Evolutionary conservation across 1,140 invertebrate genomes (phyloP).

Genomic region (Hestina assimilis): DNA sequence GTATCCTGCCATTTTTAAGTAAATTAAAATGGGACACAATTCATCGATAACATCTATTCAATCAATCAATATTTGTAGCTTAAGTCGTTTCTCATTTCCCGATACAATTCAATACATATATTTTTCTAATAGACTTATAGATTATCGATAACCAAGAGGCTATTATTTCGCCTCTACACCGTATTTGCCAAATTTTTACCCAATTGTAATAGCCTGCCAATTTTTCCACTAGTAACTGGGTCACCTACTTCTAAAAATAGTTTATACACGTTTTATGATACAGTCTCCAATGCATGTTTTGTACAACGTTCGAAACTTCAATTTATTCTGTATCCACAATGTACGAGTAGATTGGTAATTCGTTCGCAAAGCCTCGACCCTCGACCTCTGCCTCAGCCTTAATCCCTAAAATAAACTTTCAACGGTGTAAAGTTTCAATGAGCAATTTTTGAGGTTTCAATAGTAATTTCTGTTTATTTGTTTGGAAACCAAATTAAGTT

Average conservation of each 20-base stretch:
- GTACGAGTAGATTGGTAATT: constrained; percentile 8
- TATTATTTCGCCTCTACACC: not conserved
- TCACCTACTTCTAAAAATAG: constrained; percentile 24
- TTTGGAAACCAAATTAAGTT: too few species aligned
- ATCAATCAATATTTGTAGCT: too few species aligned
- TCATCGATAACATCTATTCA: too few species aligned
- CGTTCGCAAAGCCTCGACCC: constrained; percentile 2
- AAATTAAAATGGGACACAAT: too few species aligned
- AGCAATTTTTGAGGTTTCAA: not conserved
- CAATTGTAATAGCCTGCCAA: constrained; percentile 34
- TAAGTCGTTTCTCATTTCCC: too few species aligned
- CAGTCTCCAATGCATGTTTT: constrained; percentile 18
- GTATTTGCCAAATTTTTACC: constrained; percentile 26
- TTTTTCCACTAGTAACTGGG: constrained; percentile 25
- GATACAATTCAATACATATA: too few species aligned
- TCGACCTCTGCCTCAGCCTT: not conserved
- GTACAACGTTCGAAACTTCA: constrained; percentile 12
- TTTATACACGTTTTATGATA: constrained; percentile 18
- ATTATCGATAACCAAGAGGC: not conserved
- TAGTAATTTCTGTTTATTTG: too few species aligned
- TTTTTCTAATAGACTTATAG: not conserved
- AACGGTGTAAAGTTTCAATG: not conserved
- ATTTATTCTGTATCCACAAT: constrained; percentile 21
- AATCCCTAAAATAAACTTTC: not conserved
- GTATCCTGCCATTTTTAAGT: too few species aligned